These are phyloP conservation scores for Chaenogobius annularis DNA, from an alignment of 2,113 vertebrate species.

Conservation along the genomic window DNA sequence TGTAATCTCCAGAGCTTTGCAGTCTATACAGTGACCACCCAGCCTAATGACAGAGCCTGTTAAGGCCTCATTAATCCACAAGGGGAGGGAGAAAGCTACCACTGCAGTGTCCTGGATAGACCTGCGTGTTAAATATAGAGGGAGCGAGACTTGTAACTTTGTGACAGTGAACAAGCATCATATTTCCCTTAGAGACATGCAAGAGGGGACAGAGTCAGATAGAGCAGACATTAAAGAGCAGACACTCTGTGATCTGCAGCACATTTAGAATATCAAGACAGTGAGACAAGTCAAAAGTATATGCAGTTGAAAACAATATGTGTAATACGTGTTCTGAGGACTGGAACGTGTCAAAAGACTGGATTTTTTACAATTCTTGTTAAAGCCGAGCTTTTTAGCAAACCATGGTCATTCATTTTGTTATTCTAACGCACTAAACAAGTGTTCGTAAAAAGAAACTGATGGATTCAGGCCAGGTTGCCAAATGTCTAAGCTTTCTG, in stretches of 20 bases:
- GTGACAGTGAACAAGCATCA: conserved; percentile 16
- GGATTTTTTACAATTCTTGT: no score
- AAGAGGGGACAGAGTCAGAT: conserved; percentile 1
- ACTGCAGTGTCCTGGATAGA: conserved; percentile 37
- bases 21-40: conserved; percentile 46
- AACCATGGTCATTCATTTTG: no score
- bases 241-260: not conserved
- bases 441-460: not conserved
- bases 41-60: conserved; percentile 51
- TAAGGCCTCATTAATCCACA: conserved; percentile 61
- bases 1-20: conserved; percentile 33
- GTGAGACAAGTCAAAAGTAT: not conserved
- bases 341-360: no score
- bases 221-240: conserved; percentile 12
- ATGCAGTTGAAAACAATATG: not conserved
- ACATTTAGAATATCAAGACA: not conserved
- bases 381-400: not conserved
- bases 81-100: conserved; percentile 41
- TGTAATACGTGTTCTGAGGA: not conserved
- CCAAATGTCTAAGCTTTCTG: not conserved
- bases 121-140: conserved; percentile 14
- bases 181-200: conserved; percentile 17
- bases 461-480: not conserved
- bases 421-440: no score
- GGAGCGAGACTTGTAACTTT: conserved; percentile 5